phyloP scores from a whole-genome alignment of 2,888 invertebrate species.

The Matsumyia berberina region DNA sequence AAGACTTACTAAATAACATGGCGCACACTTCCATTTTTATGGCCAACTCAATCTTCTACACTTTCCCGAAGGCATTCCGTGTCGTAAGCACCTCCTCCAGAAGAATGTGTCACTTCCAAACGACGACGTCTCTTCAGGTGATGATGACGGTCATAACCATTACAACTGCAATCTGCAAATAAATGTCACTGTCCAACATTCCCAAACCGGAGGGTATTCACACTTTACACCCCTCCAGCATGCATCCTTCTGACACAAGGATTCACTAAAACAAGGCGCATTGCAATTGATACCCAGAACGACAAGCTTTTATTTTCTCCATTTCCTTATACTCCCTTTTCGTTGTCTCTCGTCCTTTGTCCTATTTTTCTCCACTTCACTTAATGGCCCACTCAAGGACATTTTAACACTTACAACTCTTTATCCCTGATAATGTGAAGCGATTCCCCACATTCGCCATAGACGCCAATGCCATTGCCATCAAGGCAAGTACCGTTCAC shows the following conservation, averaged over 20 bases:
- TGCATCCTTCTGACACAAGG: constrained; percentile 27
- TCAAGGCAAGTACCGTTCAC: background rate
- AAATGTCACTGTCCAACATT: constrained; percentile 58
- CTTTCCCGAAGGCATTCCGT: constrained; percentile 22
- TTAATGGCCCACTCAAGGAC: constrained; percentile 42
- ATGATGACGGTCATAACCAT: constrained; percentile 71
- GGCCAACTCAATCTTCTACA: background rate
- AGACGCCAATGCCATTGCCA: too few species aligned
- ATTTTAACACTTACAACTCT: constrained; percentile 44
- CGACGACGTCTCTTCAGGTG: constrained; percentile 56
- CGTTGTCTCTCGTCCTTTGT: constrained; percentile 15
- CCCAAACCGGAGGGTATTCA: constrained; percentile 34
- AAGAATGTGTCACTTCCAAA: constrained; percentile 37
- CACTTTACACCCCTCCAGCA: constrained; percentile 15
- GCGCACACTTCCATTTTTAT: constrained; percentile 2
- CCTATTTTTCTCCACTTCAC: constrained; percentile 13
- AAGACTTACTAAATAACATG: background rate
- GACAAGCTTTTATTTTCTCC: constrained; percentile 2
- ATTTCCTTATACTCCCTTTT: constrained; percentile 36
- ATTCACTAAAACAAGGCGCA: constrained; percentile 30
- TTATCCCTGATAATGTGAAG: constrained; percentile 63
- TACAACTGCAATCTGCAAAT: constrained; percentile 71
- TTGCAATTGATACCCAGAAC: constrained; percentile 27
- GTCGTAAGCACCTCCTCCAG: constrained; percentile 25
- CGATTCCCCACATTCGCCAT: too few species aligned